Evolutionary conservation across 2,113 vertebrate species (phyloP).

Genomic region (Amphilophus citrinellus): DNA sequence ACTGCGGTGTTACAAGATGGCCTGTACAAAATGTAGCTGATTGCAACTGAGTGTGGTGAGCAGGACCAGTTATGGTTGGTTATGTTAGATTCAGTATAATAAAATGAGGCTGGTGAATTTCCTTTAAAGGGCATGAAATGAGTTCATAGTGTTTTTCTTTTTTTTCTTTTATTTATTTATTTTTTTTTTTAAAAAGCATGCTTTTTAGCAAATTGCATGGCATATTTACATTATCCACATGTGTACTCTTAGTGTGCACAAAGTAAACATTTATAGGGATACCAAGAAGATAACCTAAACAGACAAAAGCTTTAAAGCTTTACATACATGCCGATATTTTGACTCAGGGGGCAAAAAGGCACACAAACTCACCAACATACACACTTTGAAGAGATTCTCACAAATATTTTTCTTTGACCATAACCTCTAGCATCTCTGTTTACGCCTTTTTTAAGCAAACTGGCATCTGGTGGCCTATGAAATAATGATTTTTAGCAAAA

Average conservation of each 20-base stretch:
- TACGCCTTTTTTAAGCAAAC: background rate
- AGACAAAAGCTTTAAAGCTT: background rate
- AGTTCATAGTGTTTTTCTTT: background rate
- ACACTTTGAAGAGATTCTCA: background rate
- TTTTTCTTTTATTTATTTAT: background rate
- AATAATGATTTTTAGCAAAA: conserved; percentile 4
- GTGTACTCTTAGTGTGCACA: background rate
- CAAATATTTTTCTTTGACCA: background rate
- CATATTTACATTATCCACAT: background rate
- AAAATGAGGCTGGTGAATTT: background rate
- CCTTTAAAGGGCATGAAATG: background rate
- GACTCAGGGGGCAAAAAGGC: background rate
- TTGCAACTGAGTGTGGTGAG: background rate
- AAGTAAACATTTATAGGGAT: background rate
- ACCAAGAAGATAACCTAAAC: background rate
- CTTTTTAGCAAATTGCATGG: background rate
- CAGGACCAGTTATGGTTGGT: background rate
- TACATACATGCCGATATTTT: background rate
- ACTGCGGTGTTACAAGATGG: background rate
- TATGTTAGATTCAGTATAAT: too few species aligned
- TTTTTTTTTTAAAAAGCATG: background rate
- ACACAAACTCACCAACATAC: background rate
- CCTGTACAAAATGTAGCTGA: background rate
- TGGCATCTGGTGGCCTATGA: background rate
- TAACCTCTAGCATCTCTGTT: background rate